Evolutionary conservation across 2,888 invertebrate genomes (phyloP), one percentile per base, ranked within the genome.

Genomic region (Orthosia gracilis): DNA sequence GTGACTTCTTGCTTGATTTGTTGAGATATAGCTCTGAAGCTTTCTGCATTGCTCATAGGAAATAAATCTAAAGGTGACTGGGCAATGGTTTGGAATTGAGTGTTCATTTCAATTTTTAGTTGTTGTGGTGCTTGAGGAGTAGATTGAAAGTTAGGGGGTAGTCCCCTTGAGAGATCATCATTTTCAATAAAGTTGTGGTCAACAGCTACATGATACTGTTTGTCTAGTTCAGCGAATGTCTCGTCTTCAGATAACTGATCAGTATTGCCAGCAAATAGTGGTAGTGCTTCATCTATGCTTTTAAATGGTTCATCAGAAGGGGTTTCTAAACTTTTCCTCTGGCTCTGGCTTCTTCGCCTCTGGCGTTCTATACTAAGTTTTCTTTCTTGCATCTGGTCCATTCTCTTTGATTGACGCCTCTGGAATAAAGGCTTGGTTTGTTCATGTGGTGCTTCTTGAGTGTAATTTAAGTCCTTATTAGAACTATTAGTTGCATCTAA

Each of bases 121-220:
- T 50, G 61, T 11, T 26, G 45, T 70, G 54, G 47, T 58, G 65
- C 59, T 57, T 47, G 9, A 50, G 66, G 74, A 57, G 64, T 15
- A 13, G 58, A 31, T 18, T 50, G 67, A 49, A 70, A 2, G 13
- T 55, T 69, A 47, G 76, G 64, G 7, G 83, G 63, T 57, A 83
- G 68, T 54, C 57, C 85, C 3, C 47, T 65, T 55, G 90, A 88
- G 66, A 85, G 70, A 84, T 92, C 91, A 85, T 95, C 94, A 79
- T 87, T 89, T 80, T 91, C 92, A 79, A 96, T 92, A 80, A 95
- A 96, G 78, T 91, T 94, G 80, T 91, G 95, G 82, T 96, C 96
- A n/a, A 96, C 96, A 71, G 93, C 94, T 47, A 96, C 96, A 93
- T 96, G 96, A 83, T 96, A 96, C 73, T 96, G 96, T 55, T 91